Conservation (phyloP, 1,140 invertebrate genomes). For the Cydia fagiglandana region DNA sequence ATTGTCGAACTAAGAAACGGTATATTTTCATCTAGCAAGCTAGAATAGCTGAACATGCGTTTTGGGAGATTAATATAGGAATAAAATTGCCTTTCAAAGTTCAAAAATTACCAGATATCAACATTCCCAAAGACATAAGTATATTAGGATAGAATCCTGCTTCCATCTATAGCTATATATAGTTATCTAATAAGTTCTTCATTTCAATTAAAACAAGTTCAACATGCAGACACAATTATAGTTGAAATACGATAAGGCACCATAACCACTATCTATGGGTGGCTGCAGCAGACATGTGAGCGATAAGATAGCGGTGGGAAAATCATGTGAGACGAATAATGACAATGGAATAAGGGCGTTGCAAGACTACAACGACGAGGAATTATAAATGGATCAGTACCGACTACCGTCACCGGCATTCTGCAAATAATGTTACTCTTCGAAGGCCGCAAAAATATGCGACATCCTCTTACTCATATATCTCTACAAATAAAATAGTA, state of each 20-base stretch:
- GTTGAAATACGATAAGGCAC: slow-evolving; percentile 6
- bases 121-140: neutral
- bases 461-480: too few species aligned
- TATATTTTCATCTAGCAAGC: too few species aligned
- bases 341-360: neutral
- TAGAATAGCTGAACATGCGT: too few species aligned
- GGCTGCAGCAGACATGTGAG: slow-evolving; percentile 3
- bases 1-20: too few species aligned
- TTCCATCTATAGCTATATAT: neutral
- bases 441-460: too few species aligned
- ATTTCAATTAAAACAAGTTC: slow-evolving; percentile 10
- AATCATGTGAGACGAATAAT: slow-evolving; percentile 2
- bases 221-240: slow-evolving; percentile 3
- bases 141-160: neutral
- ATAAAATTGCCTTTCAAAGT: too few species aligned
- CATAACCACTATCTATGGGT: slow-evolving; percentile 22
- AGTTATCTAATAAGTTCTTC: neutral
- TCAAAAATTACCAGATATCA: too few species aligned
- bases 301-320: slow-evolving; percentile 13
- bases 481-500: too few species aligned
- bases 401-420: neutral
- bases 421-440: too few species aligned
- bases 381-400: slow-evolving; percentile 1
- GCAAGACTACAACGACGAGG: neutral
- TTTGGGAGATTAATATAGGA: too few species aligned